Evolutionary conservation across 2,888 invertebrate genomes (phyloP), one percentile per base, ranked within the genome.

Genomic region (Arge pagana): DNA sequence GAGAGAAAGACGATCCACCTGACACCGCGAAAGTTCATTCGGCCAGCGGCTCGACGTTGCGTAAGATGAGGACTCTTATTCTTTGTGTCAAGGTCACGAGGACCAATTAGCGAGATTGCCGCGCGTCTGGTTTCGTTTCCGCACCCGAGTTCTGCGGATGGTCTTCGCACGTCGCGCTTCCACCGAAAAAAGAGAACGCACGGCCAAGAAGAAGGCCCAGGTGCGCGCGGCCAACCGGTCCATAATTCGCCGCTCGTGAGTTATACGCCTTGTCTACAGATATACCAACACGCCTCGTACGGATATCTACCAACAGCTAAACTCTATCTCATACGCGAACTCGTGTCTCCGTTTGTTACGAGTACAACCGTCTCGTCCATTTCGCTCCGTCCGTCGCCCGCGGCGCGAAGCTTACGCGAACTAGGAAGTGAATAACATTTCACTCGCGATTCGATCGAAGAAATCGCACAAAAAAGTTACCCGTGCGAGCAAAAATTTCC

Each of bases 161-260:
- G n/a, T n/a, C n/a, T 26, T 26, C n/a, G 2, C 28, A 2, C n/a
- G 28, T 2, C 28, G 10, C 8, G n/a, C 28, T 26, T 26, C 28
- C 3, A 33, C 33, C 33, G 33, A 33, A 33, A 33, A 33, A 33
- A 15, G 33, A 30, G 24, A 42, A 30, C 28, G 30, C 24, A 42
- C 28, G 18, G 8, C 42, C 11, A 30, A 19, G 42, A 4, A 19
- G 19, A 42, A 42, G 45, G 31, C 35, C 45, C 45, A 45, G 13
- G 49, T 51, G 56, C 23, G 37, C 45, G 48, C 54, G 50, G 51
- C 28, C 45, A 61, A 54, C 51, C 55, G 59, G 54, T 52, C 52
- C 55, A 55, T 57, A 63, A 64, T 67, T 66, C 62, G 59, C 66
- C 61, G 64, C 64, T 64, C 56, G 54, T 45, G 45, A 45, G 31